Percentiles rank a stretch among this genome's conserved stretches.
phyloP scores from a whole-genome alignment of 2,113 vertebrate genomes.

The Lampris incognitus region DNA sequence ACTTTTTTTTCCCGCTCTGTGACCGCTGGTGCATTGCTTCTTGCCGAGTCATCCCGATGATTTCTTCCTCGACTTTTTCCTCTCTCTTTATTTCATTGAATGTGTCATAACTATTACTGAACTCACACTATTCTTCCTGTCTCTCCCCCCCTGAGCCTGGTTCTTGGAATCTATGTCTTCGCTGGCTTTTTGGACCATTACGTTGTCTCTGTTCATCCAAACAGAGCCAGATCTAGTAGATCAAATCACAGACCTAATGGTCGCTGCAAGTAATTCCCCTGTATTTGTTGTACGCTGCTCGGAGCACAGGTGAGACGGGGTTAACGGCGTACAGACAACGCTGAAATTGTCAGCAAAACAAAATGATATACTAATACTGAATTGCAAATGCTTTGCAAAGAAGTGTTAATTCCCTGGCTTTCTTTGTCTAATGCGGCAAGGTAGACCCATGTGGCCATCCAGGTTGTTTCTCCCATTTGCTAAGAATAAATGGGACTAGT shows the following conservation, averaged over 20 bases:
- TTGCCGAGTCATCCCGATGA: conserved; percentile 23
- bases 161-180: conserved; percentile 12
- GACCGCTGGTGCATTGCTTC: conserved; percentile 17
- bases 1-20: conserved; percentile 18
- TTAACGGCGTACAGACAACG: conserved; percentile 28
- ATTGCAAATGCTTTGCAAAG: conserved; percentile 4
- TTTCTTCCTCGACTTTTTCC: conserved; percentile 13
- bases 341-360: neutral
- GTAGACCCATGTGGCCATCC: neutral
- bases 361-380: neutral
- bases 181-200: conserved; percentile 39
- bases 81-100: conserved; percentile 44
- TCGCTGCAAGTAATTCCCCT: neutral
- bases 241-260: neutral
- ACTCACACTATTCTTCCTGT: conserved; percentile 26
- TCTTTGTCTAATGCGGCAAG: neutral
- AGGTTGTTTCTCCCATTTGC: no score
- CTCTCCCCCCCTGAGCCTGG: conserved; percentile 26
- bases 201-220: conserved; percentile 14
- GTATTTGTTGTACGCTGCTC: conserved; percentile 10
- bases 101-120: conserved; percentile 15
- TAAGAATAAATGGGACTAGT: no score
- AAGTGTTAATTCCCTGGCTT: conserved; percentile 59
- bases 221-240: neutral
- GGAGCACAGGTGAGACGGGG: conserved; percentile 39